Evolutionary conservation across 2,797 vertebrate genomes (phyloP).

Genomic region (Melanotaenia nigrans): DNA sequence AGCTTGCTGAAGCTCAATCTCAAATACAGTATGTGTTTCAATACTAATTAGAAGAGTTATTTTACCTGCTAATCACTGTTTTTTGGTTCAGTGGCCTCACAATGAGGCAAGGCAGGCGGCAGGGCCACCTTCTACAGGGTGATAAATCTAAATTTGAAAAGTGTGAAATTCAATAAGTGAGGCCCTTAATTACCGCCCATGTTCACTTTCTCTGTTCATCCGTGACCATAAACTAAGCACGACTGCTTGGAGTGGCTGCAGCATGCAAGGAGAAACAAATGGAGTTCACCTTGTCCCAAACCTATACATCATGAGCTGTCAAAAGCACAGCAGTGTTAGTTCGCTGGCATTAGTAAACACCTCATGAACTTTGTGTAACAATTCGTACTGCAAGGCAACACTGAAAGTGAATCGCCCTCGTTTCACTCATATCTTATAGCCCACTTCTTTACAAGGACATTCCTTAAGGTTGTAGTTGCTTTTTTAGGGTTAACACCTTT

Average conservation of each 20-base stretch:
- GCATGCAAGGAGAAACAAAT: conserved; percentile 52
- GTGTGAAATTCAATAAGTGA: conserved; percentile 76
- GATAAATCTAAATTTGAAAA: conserved; percentile 81
- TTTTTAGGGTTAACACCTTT: too few relatives aligned
- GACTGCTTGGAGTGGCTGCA: conserved; percentile 49
- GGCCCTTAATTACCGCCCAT: conserved; percentile 75
- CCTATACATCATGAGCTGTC: conserved; percentile 71
- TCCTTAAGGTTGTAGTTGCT: too few relatives aligned
- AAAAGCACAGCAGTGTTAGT: conserved; percentile 26
- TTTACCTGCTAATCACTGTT: conserved; percentile 67
- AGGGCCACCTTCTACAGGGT: conserved; percentile 67
- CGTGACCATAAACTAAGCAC: conserved; percentile 66
- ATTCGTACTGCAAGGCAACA: conserved; percentile 1
- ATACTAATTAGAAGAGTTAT: conserved; percentile 70
- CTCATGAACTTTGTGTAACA: conserved; percentile 50
- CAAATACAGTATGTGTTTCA: conserved; percentile 43
- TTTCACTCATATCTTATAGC: too few relatives aligned
- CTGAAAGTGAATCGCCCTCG: too few relatives aligned
- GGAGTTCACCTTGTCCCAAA: conserved; percentile 64
- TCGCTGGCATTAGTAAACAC: conserved; percentile 50
- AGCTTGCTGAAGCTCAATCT: conserved; percentile 16
- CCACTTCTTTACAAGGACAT: too few relatives aligned
- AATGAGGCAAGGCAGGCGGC: conserved; percentile 60
- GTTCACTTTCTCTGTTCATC: conserved; percentile 66
- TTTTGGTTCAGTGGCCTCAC: conserved; percentile 66